Percentiles rank a stretch among this genome's conserved stretches.
Conservation (phyloP, 2,888 invertebrate genomes). For the Ochlodes sylvanus region DNA sequence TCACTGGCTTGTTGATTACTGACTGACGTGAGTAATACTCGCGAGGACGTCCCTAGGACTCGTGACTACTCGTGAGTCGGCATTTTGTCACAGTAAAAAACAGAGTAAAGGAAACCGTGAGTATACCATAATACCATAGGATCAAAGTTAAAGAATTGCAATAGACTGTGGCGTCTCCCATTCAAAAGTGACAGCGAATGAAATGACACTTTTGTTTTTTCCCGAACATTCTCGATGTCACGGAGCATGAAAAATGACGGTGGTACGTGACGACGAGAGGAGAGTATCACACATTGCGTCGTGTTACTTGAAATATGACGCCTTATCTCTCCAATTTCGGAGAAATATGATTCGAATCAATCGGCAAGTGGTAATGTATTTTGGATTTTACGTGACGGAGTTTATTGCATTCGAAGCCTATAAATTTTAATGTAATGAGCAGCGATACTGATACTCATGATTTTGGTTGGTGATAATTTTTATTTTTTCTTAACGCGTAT, state of each 20-base stretch:
- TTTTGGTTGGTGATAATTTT: not conserved
- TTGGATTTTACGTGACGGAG: conserved; percentile 13
- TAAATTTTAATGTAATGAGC: not conserved
- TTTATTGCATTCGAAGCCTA: conserved; percentile 2
- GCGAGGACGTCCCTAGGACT: not conserved
- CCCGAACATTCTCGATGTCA: conserved; percentile 52
- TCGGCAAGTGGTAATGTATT: conserved; percentile 29
- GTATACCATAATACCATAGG: not conserved
- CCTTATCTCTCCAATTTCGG: conserved; percentile 32
- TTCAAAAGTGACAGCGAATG: conserved; percentile 33
- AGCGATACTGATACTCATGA: not conserved
- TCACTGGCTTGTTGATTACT: conserved; percentile 34
- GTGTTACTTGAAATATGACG: conserved; percentile 38
- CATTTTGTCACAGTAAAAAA: conserved; percentile 14
- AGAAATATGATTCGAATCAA: conserved; percentile 38
- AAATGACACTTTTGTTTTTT: conserved; percentile 48
- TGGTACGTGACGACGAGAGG: conserved; percentile 53
- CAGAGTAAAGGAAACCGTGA: not conserved
- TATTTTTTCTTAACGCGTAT: not conserved
- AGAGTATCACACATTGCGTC: conserved; percentile 34
- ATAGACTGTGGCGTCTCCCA: conserved; percentile 17
- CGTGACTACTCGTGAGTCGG: conserved; percentile 7
- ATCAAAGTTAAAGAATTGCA: not conserved
- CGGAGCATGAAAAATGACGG: conserved; percentile 54
- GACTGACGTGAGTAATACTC: conserved; percentile 29